These are phyloP conservation scores for Rotaria macrura DNA, from an alignment of 2,888 invertebrate species.

Conservation along the genomic window DNA sequence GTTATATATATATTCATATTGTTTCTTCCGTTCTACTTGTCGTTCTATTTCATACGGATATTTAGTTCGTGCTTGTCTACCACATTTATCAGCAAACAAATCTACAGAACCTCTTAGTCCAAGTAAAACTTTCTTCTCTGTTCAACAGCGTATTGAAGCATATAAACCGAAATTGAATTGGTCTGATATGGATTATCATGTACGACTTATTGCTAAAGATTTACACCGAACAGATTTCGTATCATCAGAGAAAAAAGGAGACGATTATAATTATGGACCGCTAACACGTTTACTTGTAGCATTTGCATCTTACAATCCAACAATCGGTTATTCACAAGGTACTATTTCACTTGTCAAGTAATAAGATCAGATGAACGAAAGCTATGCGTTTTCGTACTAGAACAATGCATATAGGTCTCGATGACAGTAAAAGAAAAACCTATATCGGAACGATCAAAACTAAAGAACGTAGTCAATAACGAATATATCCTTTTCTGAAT, in stretches of 20 bases:
- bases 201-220: not conserved
- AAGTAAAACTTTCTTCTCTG: not conserved
- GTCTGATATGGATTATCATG: not conserved
- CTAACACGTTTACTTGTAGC: not conserved
- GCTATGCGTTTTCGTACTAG: too few species aligned
- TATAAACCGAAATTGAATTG: not conserved
- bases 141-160: constrained; percentile 19
- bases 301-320: not conserved
- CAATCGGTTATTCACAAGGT: constrained; percentile 3
- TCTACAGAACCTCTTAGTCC: not conserved
- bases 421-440: too few species aligned
- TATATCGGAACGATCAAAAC: too few species aligned
- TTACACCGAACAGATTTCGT: not conserved
- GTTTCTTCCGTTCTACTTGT: not conserved
- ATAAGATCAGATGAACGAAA: too few species aligned
- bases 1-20: not conserved
- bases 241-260: not conserved
- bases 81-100: not conserved
- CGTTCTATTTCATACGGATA: not conserved
- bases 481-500: too few species aligned
- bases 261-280: not conserved
- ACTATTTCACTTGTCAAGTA: too few species aligned
- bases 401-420: too few species aligned
- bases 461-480: too few species aligned
- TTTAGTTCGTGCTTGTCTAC: not conserved